A percentile compares a stretch with the other conserved stretches of the same genome.
Conservation (phyloP, 2,888 invertebrate species). For the Creontiades dilutus region DNA sequence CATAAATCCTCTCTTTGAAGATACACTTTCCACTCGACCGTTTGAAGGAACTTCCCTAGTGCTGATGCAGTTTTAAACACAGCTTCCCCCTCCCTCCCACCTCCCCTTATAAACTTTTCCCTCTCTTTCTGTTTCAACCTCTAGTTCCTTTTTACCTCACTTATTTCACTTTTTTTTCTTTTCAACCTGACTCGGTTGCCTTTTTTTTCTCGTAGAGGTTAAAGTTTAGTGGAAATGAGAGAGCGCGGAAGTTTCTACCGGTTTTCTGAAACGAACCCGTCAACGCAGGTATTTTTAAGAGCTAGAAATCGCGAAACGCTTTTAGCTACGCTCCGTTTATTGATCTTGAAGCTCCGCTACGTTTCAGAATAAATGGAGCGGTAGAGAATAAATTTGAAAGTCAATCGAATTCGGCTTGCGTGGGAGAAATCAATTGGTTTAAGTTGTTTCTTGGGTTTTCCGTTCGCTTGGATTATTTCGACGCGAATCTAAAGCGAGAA, state of each 20-base stretch:
- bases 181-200: background rate
- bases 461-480: too few relatives aligned
- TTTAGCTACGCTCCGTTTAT: background rate
- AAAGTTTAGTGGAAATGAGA: conserved; percentile 22
- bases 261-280: conserved; percentile 22
- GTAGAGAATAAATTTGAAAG: background rate
- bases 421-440: too few relatives aligned
- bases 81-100: background rate
- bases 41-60: conserved; percentile 24
- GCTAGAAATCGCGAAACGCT: conserved; percentile 7
- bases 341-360: background rate
- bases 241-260: background rate
- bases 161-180: conserved; percentile 13
- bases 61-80: conserved; percentile 38
- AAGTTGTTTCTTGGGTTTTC: too few relatives aligned
- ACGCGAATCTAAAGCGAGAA: too few relatives aligned
- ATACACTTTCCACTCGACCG: conserved; percentile 20
- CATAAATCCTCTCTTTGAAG: conserved; percentile 34
- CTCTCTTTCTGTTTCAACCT: background rate
- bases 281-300: background rate
- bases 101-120: background rate
- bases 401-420: background rate
- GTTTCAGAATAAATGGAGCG: background rate
- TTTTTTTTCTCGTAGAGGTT: conserved; percentile 17
- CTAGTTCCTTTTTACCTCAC: conserved; percentile 27